Evolutionary conservation across 2,888 invertebrate genomes (phyloP), one percentile per base, ranked within the genome.

Genomic region (Venustoraphidia nigricollis): DNA sequence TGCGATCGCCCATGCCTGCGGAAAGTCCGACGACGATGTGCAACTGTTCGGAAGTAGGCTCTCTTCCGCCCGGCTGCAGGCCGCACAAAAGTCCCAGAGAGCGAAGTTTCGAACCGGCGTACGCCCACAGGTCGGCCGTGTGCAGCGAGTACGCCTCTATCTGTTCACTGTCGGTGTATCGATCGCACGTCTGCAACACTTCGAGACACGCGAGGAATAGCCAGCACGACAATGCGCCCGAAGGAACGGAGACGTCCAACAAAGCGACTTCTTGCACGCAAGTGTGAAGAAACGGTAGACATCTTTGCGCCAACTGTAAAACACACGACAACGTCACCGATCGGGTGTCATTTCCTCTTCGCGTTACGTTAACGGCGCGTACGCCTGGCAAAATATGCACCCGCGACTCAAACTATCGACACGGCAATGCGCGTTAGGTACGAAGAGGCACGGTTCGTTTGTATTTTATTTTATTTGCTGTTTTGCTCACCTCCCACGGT

Each of bases 171-270:
- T 76, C 75, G 56, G 79, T 73, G 41, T 76, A 72, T 49, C 76
- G 71, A 56, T 87, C 83, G 63, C 91, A 91, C 2, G 85, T 81
- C 45, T 86, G 79, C n/a, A 48, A 40, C 1, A 92, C 88, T 67
- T 95, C 94, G 50, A 92, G 74, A 51, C 89, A 87, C 51, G 91
- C 92, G 1, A 95, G 75, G 60, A 93, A 91, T 50, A 92, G 82
- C 95, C 95, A 96, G 62, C 92, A 93, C 36, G 87, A 81, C 2
- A 89, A 72, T 0, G 93, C 88, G 37, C 95, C 95, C 14, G 80
- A 79, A 34, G 87, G 85, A 47, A 81, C 76, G 44, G 74, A 74
- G 27, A 92, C 79, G 61, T 90, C 87, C 14, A 96, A 70, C 38
- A 91, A 74, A 34, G 79, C 75, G 45, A 95, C 66, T 67, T 96